Percentiles rank a stretch among this genome's conserved stretches.
Conservation (phyloP, 2,888 invertebrate species). For the Eristalis pertinax region DNA sequence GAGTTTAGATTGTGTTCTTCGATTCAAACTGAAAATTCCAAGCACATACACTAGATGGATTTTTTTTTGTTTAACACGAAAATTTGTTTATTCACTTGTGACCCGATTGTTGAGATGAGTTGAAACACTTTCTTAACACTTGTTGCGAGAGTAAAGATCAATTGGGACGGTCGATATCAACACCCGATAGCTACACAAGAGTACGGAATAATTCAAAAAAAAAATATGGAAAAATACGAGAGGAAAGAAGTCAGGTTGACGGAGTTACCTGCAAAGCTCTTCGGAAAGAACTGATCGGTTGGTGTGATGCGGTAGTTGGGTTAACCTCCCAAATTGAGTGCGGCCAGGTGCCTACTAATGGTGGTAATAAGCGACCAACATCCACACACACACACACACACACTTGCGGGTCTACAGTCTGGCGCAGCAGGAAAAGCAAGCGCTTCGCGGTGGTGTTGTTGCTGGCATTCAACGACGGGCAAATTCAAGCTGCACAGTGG, state of each 20-base stretch:
- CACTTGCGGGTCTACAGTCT: conserved; percentile 18
- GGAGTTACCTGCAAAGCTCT: conserved; percentile 70
- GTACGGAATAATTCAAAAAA: neutral
- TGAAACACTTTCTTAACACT: neutral
- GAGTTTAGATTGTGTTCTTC: neutral
- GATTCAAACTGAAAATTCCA: neutral
- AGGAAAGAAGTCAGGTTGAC: conserved; percentile 37
- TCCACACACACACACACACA: neutral
- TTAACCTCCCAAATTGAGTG: conserved; percentile 66
- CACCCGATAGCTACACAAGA: neutral
- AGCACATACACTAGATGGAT: neutral
- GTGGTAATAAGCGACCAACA: neutral
- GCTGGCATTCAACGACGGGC: conserved; percentile 48
- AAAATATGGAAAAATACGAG: conserved; percentile 9
- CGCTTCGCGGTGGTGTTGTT: conserved; percentile 38
- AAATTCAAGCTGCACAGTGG: conserved; percentile 47
- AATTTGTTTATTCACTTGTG: neutral
- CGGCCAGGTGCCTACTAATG: conserved; percentile 47
- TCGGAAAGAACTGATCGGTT: conserved; percentile 70
- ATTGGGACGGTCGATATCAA: neutral
- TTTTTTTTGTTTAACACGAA: too few species aligned
- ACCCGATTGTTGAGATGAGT: neutral
- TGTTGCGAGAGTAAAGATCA: neutral
- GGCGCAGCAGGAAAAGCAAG: conserved; percentile 61
- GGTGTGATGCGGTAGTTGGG: conserved; percentile 64